These are phyloP conservation scores for Hozukius guyotensis DNA, from an alignment of 2,797 vertebrate genomes.

Conservation along the genomic window DNA sequence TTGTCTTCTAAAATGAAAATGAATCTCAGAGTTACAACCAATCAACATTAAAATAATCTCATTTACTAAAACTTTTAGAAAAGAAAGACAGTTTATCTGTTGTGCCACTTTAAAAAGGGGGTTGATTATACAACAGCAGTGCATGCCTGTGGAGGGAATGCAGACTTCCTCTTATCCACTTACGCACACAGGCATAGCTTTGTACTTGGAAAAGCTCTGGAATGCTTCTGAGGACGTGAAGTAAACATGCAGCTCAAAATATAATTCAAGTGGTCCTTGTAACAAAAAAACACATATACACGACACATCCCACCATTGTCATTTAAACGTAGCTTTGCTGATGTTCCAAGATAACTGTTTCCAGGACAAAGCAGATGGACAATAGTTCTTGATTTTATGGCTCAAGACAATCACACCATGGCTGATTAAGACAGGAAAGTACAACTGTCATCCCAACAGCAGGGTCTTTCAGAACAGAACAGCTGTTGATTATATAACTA, in stretches of 20 bases:
- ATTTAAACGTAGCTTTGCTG: neutral
- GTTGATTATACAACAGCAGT: conserved; percentile 80
- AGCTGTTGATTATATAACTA: conserved; percentile 19
- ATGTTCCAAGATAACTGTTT: conserved; percentile 7
- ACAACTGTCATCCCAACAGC: neutral
- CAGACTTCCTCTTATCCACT: conserved; percentile 86
- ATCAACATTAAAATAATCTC: neutral
- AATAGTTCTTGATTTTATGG: conserved; percentile 5
- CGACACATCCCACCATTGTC: conserved; percentile 38
- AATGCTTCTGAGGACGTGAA: conserved; percentile 76
- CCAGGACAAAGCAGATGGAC: neutral
- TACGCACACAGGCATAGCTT: conserved; percentile 81
- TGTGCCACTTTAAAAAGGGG: conserved; percentile 61
- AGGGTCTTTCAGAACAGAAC: conserved; percentile 12
- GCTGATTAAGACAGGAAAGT: neutral
- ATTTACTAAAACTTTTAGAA: neutral
- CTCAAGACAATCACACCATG: neutral
- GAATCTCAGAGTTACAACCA: neutral
- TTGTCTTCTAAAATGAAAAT: conserved; percentile 30
- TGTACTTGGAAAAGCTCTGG: conserved; percentile 80
- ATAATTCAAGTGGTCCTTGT: conserved; percentile 57
- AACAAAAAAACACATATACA: conserved; percentile 17
- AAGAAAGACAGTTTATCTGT: conserved; percentile 29
- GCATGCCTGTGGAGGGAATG: conserved; percentile 82
- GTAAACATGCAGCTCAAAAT: conserved; percentile 82